Evolutionary conservation across 2,888 invertebrate species (phyloP).

Genomic region (Heterodera filipjevi): DNA sequence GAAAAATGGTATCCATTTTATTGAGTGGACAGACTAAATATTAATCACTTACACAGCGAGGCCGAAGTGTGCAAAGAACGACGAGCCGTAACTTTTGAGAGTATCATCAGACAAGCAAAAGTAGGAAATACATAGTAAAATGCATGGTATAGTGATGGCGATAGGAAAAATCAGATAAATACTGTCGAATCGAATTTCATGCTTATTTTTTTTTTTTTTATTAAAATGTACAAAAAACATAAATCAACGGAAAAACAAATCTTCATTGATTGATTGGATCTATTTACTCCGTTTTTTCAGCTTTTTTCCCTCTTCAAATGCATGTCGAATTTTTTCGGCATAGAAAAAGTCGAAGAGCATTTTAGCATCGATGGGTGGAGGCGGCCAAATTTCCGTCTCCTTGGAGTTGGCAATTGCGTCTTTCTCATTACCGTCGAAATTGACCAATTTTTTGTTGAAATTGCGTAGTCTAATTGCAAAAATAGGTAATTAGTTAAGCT

Average conservation of each 20-base stretch:
- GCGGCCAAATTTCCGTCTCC: conserved; percentile 60
- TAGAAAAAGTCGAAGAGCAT: conserved; percentile 60
- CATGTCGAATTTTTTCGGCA: conserved; percentile 51
- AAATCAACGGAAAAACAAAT: background rate
- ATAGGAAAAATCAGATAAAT: too few relatives aligned
- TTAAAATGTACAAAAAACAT: background rate
- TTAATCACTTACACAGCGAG: conserved; percentile 21
- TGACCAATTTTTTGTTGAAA: conserved; percentile 52
- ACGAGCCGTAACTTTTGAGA: background rate
- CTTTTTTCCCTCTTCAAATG: conserved; percentile 33
- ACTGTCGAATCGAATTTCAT: too few relatives aligned
- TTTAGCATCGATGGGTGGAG: conserved; percentile 58
- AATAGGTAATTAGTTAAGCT: background rate
- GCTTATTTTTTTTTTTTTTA: too few relatives aligned
- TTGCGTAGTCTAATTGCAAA: conserved; percentile 41
- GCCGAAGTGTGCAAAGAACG: conserved; percentile 27
- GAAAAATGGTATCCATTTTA: conserved; percentile 24
- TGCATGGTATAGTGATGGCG: too few relatives aligned
- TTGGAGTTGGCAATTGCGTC: conserved; percentile 55
- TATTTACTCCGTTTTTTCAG: background rate
- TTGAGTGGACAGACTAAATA: background rate
- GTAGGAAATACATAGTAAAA: background rate
- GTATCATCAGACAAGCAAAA: background rate
- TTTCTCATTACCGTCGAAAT: conserved; percentile 53
- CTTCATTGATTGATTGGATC: conserved; percentile 4